A percentile compares a stretch with the other conserved stretches of the same genome.
Conservation (phyloP, 2,797 vertebrate genomes). For the Mus spretus region DNA sequence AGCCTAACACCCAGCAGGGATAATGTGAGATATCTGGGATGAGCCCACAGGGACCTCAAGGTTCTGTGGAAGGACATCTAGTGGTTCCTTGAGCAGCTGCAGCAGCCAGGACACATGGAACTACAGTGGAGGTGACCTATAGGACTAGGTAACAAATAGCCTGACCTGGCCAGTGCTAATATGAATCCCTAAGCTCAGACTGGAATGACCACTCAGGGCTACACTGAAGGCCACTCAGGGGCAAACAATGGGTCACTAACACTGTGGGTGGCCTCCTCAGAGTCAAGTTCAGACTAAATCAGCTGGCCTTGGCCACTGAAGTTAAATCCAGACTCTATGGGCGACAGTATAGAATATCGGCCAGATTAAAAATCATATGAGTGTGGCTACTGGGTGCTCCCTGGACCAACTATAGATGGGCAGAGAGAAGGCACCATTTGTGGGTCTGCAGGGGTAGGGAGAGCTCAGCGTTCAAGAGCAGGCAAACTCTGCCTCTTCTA, state of each 20-base stretch:
- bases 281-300: not conserved
- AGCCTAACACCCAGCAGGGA: constrained; percentile 90
- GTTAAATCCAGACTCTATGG: not conserved
- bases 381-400: not conserved
- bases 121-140: constrained; percentile 85
- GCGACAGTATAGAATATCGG: rapidly evolving
- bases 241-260: not conserved
- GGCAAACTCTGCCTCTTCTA: not conserved
- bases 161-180: not conserved
- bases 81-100: constrained; percentile 89
- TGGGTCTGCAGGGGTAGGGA: not conserved
- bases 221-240: not conserved
- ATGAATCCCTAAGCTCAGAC: no score
- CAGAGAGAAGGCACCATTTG: not conserved
- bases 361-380: not conserved
- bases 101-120: constrained; percentile 88
- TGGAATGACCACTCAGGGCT: not conserved
- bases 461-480: not conserved
- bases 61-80: constrained; percentile 82
- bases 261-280: not conserved
- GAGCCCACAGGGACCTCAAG: constrained; percentile 82
- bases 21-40: constrained; percentile 90
- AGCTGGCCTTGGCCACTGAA: not conserved
- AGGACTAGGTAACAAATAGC: not conserved
- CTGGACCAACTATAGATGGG: not conserved